Base-by-base conservation (phyloP, 2,797 vertebrate species). In the Dryobates pubescens region DNA sequence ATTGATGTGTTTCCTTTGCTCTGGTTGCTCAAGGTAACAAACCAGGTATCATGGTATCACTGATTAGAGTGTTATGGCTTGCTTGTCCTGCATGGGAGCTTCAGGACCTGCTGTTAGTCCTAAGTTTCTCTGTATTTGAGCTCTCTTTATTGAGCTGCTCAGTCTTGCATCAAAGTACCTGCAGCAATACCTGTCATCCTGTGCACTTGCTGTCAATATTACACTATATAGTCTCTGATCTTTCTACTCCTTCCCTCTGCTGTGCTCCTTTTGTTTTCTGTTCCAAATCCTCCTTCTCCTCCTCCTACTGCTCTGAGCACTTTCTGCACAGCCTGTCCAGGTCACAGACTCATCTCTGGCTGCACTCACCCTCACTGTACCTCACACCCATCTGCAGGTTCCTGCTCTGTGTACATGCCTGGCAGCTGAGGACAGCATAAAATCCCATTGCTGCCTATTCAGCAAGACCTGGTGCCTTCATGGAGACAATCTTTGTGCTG, bases 11-110 rank as follows among this genome's bases (percentile, higher is more conserved):
- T 77, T 49, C n/a, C 27, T 69, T 51, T 67, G 70, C 65, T 74
- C 41, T 20, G 24, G 51, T 26, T 56, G 16, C 0, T 51, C 34
- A 29, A 38, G 34, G 24, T 64, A 73, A 27, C 30, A 41, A n/a
- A 34, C 0, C 0, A 5, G 84, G 34, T 49, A 41, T 12, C 24
- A 0, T 1, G 1, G 8, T 10, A 36, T 23, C 45, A 9, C 43
- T 56, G 20, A 0, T 34, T n/a, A 14, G 41, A 7, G 43, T 11
- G n/a, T 16, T 47, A 1, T 0, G 2, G 14, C 54, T 81, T 45
- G 14, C n/a, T 74, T 27, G 45, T 58, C 63, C 36, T 58, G 36
- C 11, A 7, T 24, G 19, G 70, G 32, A 43, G 23, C 70, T 24
- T 54, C 51, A 38, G 63, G 41, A 36, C 24, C 71, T 4, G 0